Base-by-base conservation (phyloP, 2,888 invertebrate genomes). In the Himalopsyche anomala region DNA sequence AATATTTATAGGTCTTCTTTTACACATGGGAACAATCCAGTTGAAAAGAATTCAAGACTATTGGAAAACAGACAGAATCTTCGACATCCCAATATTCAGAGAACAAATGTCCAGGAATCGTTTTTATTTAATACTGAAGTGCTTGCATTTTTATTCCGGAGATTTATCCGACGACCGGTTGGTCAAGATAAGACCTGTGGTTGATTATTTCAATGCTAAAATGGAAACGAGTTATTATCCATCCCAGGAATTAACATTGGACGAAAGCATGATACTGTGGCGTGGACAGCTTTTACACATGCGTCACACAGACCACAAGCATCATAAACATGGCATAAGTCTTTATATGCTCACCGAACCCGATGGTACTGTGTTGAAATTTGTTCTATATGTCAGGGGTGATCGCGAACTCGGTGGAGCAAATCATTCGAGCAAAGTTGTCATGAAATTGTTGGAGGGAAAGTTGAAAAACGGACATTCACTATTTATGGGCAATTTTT, bases 21-120 rank as follows among this genome's bases (percentile, higher is more conserved):
- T 91, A 82, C 90, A 91, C 88, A 91, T 90, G 87, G 91, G 91
- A 36, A 90, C 90, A 51, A 90, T 91, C 38, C 87, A 88, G 69
- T 81, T 91, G 38, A 90, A 90, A 56, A 87, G 90, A 74, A 84
- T 90, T 9, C 87, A 89, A 9, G 91, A 91, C 87, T 91, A 91
- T 80, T 91, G 91, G 91, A 90, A 90, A 89, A 89, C 84, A 40
- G 89, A 91, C 87, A 89, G 89, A 81, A 86, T 91, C 9, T 90
- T 90, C 87, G 90, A 90, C 87, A 87, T 90, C 80, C 89, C 89
- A 82, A 87, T 86, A 80, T 91, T 91, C 86, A 87, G 85, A 28
- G 85, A 90, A 85, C 89, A 89, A 85, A 91, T 91, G 90, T 89
- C 89, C 11, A 89, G 90, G 79, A 89, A 90, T 87, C 88, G 90